Conservation (phyloP, 2,888 invertebrate genomes). For the Scaptomyza cyrtandrae region DNA sequence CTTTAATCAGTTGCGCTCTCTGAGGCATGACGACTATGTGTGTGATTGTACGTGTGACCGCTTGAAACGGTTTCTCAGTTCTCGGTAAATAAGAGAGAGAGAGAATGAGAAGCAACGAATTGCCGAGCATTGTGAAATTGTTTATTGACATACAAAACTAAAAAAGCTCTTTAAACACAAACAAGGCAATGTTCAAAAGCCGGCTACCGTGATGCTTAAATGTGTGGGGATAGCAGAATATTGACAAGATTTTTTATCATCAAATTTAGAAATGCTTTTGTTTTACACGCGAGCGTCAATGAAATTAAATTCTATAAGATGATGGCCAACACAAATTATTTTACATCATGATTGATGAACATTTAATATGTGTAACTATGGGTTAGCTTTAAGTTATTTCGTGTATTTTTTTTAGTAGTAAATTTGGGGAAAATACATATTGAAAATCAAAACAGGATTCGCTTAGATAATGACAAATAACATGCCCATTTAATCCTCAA, state of each 20-base stretch:
- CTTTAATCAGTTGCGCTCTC: constrained; percentile 4
- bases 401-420: constrained; percentile 46
- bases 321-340: constrained; percentile 9
- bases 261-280: constrained; percentile 20
- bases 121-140: constrained; percentile 65
- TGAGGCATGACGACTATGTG: neutral
- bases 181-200: neutral
- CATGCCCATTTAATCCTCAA: constrained; percentile 88
- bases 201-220: neutral
- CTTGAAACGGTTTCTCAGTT: neutral
- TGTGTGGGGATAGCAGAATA: constrained; percentile 11
- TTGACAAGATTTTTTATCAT: constrained; percentile 21
- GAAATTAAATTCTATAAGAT: neutral
- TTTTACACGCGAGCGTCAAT: neutral
- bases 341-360: constrained; percentile 69
- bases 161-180: constrained; percentile 30
- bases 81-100: neutral
- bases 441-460: constrained; percentile 50
- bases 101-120: constrained; percentile 32
- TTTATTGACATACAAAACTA: constrained; percentile 30
- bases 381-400: constrained; percentile 55
- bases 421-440: constrained; percentile 60
- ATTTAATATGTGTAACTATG: constrained; percentile 58
- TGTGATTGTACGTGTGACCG: neutral
- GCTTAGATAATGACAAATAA: constrained; percentile 78